These are phyloP conservation scores for Aphelinus certus DNA, from an alignment of 1,140 invertebrate species.

Conservation along the genomic window DNA sequence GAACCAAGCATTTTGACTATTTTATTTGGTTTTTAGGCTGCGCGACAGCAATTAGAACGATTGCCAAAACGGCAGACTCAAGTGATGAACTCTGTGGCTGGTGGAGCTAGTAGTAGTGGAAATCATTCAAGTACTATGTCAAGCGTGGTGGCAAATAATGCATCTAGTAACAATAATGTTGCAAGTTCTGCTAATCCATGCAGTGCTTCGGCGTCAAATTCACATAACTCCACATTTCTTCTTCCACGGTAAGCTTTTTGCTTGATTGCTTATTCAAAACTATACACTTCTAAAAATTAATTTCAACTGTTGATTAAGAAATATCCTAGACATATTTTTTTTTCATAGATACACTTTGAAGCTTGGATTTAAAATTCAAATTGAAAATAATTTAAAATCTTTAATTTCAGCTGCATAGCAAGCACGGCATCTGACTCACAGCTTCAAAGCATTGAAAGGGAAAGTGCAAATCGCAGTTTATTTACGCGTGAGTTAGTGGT, in stretches of 20 bases:
- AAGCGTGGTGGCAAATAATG: constrained; percentile 58
- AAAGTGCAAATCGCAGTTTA: constrained; percentile 73
- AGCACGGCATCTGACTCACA: constrained; percentile 68
- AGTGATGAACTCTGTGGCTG: constrained; percentile 60
- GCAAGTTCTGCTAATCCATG: constrained; percentile 61
- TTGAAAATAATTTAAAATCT: too few relatives aligned
- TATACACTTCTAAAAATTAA: too few relatives aligned
- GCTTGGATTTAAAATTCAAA: too few relatives aligned
- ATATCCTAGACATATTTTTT: too few relatives aligned
- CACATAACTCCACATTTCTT: constrained; percentile 69
- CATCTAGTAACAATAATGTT: constrained; percentile 61
- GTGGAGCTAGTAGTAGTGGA: constrained; percentile 60
- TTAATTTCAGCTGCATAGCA: constrained; percentile 68
- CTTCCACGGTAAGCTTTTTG: constrained; percentile 66
- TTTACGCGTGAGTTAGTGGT: constrained; percentile 77
- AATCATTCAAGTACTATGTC: constrained; percentile 60
- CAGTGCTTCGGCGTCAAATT: constrained; percentile 56
- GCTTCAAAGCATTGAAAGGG: constrained; percentile 68
- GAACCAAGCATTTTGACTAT: neutral
- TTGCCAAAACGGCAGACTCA: constrained; percentile 81
- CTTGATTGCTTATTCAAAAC: too few relatives aligned
- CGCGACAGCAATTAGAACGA: constrained; percentile 86
- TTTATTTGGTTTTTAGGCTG: constrained; percentile 67
- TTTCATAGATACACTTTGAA: too few relatives aligned
- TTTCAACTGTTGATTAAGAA: too few relatives aligned